Conservation (phyloP, 2,113 vertebrate genomes). For the Podocnemis expansa region DNA sequence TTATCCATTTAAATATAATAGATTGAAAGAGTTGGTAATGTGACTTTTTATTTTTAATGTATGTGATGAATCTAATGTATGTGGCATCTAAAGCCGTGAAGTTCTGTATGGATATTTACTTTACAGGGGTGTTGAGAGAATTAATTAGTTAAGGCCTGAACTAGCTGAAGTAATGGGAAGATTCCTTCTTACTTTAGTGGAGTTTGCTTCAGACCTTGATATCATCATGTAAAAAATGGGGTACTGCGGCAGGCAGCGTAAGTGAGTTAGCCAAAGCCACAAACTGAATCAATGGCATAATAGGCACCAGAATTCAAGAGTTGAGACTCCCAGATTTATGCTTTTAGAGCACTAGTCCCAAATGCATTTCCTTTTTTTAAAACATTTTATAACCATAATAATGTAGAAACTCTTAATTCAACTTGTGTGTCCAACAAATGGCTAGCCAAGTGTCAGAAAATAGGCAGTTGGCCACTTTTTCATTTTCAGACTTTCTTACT, state of each 20-base stretch:
- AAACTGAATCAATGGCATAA: not conserved
- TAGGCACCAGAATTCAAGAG: not conserved
- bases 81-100: constrained; percentile 1
- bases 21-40: not conserved
- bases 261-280: not conserved
- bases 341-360: not conserved
- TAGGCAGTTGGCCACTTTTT: not conserved
- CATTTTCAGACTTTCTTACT: not conserved
- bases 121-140: too few relatives aligned
- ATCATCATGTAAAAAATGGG: not conserved
- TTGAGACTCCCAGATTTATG: not conserved
- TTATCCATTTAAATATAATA: not conserved
- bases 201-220: not conserved
- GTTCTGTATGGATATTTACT: constrained; percentile 29
- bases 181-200: not conserved
- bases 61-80: not conserved
- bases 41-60: not conserved
- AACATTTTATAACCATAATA: not conserved
- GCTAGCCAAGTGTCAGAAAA: not conserved
- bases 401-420: not conserved
- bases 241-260: not conserved
- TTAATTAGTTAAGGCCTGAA: not conserved
- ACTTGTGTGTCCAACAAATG: not conserved
- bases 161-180: not conserved
- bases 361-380: not conserved